Evolutionary conservation across 2,888 invertebrate species (phyloP).

Genomic region (Lepetodrilus schrolli): DNA sequence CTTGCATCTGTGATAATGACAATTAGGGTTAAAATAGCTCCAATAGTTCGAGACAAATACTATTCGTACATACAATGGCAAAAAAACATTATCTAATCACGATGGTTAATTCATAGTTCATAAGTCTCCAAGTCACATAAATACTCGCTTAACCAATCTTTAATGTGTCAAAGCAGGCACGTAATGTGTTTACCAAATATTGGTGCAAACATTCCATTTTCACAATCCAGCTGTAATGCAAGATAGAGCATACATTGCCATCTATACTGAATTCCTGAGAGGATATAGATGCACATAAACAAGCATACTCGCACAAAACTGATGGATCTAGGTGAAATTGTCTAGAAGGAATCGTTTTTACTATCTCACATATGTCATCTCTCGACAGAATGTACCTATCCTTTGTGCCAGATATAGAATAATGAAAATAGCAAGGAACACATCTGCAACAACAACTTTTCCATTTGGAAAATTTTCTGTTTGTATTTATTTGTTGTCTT

Average conservation of each 20-base stretch:
- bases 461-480: no score
- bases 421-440: conserved; percentile 1
- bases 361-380: background rate
- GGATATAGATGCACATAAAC: background rate
- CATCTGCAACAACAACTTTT: no score
- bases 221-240: background rate
- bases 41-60: no score
- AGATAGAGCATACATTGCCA: background rate
- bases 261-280: background rate
- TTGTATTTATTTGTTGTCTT: no score
- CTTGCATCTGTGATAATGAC: no score
- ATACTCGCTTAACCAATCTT: no score
- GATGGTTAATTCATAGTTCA: no score
- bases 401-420: background rate
- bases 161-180: no score
- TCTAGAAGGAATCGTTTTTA: background rate
- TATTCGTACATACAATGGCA: no score
- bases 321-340: background rate
- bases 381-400: background rate
- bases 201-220: background rate
- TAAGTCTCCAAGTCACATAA: no score
- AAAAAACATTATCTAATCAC: no score
- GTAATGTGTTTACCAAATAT: conserved; percentile 6
- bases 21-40: no score
- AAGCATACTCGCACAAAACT: background rate